Conservation (phyloP, 2,113 vertebrate species). For the Panthera tigris region DNA sequence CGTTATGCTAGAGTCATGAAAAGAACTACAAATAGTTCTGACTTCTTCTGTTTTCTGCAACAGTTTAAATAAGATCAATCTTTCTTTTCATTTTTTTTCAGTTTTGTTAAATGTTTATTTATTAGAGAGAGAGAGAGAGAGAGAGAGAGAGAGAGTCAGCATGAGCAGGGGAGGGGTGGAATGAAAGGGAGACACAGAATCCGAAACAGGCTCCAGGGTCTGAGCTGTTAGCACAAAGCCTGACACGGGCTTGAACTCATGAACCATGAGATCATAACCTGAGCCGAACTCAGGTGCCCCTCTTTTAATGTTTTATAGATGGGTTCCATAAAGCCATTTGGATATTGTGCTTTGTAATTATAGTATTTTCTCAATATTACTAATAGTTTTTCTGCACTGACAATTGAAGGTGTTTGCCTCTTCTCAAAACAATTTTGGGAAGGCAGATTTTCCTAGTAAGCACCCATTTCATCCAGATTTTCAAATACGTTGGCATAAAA, state of each 20-base stretch:
- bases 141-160: no score
- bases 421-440: constrained; percentile 17
- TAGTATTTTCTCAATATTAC: neutral
- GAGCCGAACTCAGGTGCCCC: no score
- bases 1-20: neutral
- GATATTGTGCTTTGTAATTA: neutral
- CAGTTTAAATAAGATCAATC: neutral
- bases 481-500: neutral
- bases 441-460: neutral
- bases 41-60: neutral
- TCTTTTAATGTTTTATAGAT: neutral
- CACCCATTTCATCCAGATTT: neutral
- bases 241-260: no score
- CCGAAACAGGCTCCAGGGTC: no score
- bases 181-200: no score
- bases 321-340: neutral
- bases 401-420: neutral
- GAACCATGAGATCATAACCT: no score
- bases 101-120: no score
- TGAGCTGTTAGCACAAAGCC: no score
- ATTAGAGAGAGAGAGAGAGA: no score
- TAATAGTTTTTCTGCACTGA: constrained; percentile 6
- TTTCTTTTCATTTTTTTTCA: neutral
- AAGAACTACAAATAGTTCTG: neutral
- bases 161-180: no score